These are phyloP conservation scores for Glaucomys volans DNA, from an alignment of 2,113 vertebrate genomes.

Conservation along the genomic window DNA sequence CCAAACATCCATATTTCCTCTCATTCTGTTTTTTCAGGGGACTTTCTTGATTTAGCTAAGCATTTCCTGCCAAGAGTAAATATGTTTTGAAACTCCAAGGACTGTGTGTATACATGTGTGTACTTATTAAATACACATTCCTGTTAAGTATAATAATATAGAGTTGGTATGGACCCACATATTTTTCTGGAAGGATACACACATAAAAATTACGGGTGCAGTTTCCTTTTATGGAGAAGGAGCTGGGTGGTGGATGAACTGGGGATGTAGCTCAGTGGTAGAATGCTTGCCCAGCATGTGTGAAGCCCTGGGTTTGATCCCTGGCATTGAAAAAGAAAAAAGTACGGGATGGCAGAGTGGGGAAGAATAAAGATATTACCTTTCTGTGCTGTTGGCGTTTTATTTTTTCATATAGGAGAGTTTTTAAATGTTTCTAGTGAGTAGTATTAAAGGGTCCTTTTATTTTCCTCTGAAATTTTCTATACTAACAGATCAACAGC, in stretches of 20 bases:
- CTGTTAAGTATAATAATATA: neutral
- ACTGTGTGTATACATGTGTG: neutral
- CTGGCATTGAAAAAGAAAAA: too few relatives aligned
- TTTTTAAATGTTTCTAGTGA: slow-evolving; percentile 46
- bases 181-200: neutral
- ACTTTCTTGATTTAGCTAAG: slow-evolving; percentile 49
- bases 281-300: too few relatives aligned
- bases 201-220: neutral
- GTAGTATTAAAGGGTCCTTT: slow-evolving; percentile 12
- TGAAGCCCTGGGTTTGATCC: too few relatives aligned
- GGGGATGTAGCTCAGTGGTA: too few relatives aligned
- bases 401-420: neutral
- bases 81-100: neutral
- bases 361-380: neutral
- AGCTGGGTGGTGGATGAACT: too few relatives aligned
- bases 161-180: neutral
- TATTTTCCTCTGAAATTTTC: neutral
- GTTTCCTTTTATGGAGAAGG: neutral
- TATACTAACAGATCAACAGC: slow-evolving; percentile 31
- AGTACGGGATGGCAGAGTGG: neutral
- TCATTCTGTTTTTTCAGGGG: neutral
- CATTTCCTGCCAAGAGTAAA: neutral
- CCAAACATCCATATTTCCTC: neutral
- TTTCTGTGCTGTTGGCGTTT: neutral
- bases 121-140: neutral